Conservation (phyloP, 2,888 invertebrate genomes). For the Lasius platythorax region DNA sequence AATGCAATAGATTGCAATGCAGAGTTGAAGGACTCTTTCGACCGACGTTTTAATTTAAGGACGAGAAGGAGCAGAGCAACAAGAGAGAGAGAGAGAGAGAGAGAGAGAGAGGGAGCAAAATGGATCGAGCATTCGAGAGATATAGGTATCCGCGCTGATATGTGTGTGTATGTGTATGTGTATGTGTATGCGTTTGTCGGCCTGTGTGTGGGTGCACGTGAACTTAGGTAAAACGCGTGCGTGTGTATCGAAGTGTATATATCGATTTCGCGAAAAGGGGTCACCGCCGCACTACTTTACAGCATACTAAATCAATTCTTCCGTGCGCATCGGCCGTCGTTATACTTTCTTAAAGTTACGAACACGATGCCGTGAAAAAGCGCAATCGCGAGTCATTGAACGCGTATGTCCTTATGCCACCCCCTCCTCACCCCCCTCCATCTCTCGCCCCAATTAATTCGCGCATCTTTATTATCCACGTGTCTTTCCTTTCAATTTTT, state of each 20-base stretch:
- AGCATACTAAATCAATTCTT: constrained; percentile 62
- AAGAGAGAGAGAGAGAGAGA: neutral
- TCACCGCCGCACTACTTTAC: constrained; percentile 61
- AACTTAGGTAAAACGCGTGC: constrained; percentile 37
- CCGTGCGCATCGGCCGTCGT: constrained; percentile 40
- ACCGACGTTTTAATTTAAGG: constrained; percentile 26
- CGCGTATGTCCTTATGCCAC: neutral
- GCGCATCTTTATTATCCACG: neutral
- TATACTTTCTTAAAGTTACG: constrained; percentile 56
- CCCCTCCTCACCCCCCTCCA: no score
- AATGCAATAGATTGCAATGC: constrained; percentile 7
- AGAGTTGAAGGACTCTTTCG: constrained; percentile 12
- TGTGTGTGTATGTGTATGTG: neutral
- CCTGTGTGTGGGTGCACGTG: neutral
- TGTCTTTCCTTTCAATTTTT: neutral
- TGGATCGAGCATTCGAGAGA: constrained; percentile 18
- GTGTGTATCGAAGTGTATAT: constrained; percentile 59
- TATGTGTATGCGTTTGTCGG: neutral
- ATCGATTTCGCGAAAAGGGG: constrained; percentile 70
- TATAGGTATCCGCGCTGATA: neutral
- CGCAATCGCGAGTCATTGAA: neutral
- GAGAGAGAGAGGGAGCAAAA: constrained; percentile 1
- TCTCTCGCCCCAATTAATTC: neutral
- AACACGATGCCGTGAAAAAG: constrained; percentile 11
- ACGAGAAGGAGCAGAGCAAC: neutral